Evolutionary conservation across 2,888 invertebrate species (phyloP).

Genomic region (Sepiola atlantica): DNA sequence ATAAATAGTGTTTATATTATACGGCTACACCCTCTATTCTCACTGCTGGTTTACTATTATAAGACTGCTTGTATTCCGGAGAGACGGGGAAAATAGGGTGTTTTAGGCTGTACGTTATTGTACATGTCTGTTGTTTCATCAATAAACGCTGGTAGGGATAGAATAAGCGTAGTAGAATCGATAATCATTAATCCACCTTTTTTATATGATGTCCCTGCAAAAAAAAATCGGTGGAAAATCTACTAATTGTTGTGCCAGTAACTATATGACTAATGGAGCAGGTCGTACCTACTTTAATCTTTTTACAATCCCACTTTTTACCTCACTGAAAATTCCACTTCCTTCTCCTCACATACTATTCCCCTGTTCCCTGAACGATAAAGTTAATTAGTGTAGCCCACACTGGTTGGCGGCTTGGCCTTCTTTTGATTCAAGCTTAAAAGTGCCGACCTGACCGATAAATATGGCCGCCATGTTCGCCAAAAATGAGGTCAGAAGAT

Average conservation of each 20-base stretch:
- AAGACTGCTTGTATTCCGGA: no score
- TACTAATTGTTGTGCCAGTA: not conserved
- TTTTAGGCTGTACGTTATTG: no score
- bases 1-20: no score
- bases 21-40: no score
- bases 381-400: slow-evolving; percentile 21
- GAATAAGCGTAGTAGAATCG: not conserved
- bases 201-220: not conserved
- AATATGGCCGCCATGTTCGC: not conserved
- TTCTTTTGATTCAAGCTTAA: not conserved
- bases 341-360: not conserved
- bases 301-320: not conserved
- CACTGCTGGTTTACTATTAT: no score
- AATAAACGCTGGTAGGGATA: no score
- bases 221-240: not conserved
- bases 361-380: not conserved
- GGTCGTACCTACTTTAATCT: not conserved
- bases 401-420: not conserved
- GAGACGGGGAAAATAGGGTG: no score
- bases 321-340: not conserved
- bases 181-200: not conserved
- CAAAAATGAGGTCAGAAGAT: not conserved
- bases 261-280: not conserved
- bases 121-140: no score
- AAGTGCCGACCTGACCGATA: not conserved